A percentile compares a stretch with the other conserved stretches of the same genome.
phyloP scores from a whole-genome alignment of 2,113 vertebrate genomes.

The Chlamydotis undulata region DNA sequence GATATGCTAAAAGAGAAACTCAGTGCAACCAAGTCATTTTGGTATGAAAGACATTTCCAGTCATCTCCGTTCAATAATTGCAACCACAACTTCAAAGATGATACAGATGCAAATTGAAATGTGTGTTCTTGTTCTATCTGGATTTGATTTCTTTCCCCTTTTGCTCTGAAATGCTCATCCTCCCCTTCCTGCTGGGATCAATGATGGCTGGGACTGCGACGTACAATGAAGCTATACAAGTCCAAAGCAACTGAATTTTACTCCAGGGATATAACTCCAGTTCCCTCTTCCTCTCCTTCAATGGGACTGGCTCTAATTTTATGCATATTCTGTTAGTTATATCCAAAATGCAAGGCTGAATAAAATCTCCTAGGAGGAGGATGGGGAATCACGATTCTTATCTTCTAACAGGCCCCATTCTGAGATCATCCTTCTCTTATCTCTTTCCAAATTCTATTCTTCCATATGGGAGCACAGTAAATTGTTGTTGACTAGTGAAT shows the following conservation, averaged over 20 bases:
- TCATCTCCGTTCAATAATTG: constrained; percentile 57
- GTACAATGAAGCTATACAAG: constrained; percentile 20
- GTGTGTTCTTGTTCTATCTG: constrained; percentile 58
- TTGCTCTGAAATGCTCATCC: constrained; percentile 42
- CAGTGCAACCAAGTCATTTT: constrained; percentile 22
- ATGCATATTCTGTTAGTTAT: constrained; percentile 1
- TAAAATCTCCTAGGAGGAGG: not conserved
- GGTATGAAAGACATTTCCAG: constrained; percentile 67
- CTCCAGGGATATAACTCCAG: not conserved
- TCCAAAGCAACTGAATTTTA: constrained; percentile 6
- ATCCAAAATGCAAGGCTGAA: constrained; percentile 3
- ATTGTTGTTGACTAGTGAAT: constrained; percentile 49
- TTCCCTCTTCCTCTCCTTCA: not conserved
- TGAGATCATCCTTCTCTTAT: constrained; percentile 47
- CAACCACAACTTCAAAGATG: constrained; percentile 63
- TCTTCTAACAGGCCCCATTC: constrained; percentile 1
- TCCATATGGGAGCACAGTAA: constrained; percentile 37
- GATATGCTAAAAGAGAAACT: constrained; percentile 52
- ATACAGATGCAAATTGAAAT: constrained; percentile 58
- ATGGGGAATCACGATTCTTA: not conserved
- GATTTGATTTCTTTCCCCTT: constrained; percentile 66
- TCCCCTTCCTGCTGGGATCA: constrained; percentile 57
- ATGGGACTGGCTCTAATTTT: not conserved
- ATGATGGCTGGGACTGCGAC: not conserved
- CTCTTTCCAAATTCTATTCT: constrained; percentile 39